Conservation (phyloP, 2,888 invertebrate species). For the Mamestra brassicae region DNA sequence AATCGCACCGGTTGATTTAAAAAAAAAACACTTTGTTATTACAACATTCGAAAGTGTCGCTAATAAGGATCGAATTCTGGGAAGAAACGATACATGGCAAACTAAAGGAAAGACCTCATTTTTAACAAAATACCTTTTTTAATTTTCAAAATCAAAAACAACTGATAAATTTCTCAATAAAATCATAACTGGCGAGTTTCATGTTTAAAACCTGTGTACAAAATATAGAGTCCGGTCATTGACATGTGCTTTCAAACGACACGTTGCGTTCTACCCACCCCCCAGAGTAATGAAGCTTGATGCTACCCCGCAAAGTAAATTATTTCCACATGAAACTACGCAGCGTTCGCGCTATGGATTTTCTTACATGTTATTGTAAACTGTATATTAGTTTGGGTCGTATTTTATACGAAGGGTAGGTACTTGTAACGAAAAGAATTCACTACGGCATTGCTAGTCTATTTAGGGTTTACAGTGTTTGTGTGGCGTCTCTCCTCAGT, state of each 20-base stretch:
- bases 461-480: too few species aligned
- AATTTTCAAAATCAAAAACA: too few species aligned
- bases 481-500: too few species aligned
- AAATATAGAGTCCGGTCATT: neutral
- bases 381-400: neutral
- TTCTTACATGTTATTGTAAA: conserved; percentile 1
- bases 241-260: conserved; percentile 24
- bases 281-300: conserved; percentile 31
- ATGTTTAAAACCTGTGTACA: neutral
- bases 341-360: neutral
- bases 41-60: too few species aligned
- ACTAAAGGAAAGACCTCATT: too few species aligned
- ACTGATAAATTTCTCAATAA: neutral
- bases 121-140: too few species aligned
- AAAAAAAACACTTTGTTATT: too few species aligned
- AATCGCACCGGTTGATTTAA: too few species aligned
- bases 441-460: neutral
- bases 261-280: neutral
- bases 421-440: neutral
- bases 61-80: too few species aligned
- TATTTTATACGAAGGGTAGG: neutral
- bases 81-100: too few species aligned
- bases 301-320: conserved; percentile 21
- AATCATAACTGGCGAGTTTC: neutral
- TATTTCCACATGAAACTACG: conserved; percentile 29